Conservation (phyloP, 2,888 invertebrate species). For the Pollenia labialis region DNA sequence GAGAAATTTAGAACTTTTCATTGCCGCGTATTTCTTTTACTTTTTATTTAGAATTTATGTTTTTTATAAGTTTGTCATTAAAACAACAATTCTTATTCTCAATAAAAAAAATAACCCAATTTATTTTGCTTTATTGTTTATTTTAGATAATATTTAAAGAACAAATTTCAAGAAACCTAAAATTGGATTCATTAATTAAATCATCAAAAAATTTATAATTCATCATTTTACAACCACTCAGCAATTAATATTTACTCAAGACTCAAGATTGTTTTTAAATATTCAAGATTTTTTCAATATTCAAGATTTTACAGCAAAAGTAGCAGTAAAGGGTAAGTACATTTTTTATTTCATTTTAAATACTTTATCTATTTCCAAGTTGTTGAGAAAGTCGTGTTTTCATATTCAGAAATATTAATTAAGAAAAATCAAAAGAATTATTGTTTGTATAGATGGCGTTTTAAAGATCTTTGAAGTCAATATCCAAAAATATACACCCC, state of each 20-base stretch:
- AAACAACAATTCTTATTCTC: slow-evolving; percentile 13
- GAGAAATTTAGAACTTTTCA: too few relatives aligned
- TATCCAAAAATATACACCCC: too few relatives aligned
- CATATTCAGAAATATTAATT: too few relatives aligned
- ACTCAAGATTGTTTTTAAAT: slow-evolving; percentile 11
- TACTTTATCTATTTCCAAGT: too few relatives aligned
- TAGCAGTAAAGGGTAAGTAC: background rate
- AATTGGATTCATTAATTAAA: background rate
- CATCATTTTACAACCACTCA: background rate
- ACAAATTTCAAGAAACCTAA: background rate
- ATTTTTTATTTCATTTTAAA: background rate
- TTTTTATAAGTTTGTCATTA: too few relatives aligned
- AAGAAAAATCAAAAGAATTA: too few relatives aligned
- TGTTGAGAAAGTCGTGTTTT: too few relatives aligned
- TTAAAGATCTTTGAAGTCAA: too few relatives aligned
- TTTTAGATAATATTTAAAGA: background rate
- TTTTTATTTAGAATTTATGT: too few relatives aligned
- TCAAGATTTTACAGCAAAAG: background rate
- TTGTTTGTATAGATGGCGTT: too few relatives aligned
- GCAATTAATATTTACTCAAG: background rate
- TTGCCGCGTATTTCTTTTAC: too few relatives aligned
- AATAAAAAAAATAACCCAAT: slow-evolving; percentile 7
- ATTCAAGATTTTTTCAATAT: background rate
- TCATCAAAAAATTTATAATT: background rate
- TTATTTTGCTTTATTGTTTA: slow-evolving; percentile 9